Percentiles rank a stretch among this genome's conserved stretches.
These are phyloP conservation scores for Noctua pronuba DNA, from an alignment of 2,888 invertebrate genomes.

Conservation along the genomic window DNA sequence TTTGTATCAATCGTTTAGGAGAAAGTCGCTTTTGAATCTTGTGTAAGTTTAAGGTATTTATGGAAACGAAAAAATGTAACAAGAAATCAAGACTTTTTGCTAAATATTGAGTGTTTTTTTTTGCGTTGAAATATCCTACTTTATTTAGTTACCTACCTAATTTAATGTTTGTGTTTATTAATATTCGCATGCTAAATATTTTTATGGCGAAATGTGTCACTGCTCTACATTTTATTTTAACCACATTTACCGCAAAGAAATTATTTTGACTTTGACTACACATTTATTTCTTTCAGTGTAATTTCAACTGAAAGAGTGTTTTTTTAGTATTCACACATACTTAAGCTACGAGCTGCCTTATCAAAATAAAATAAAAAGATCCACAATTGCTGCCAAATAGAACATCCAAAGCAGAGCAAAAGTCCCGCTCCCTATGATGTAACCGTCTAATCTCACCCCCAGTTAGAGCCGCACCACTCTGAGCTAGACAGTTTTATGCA, in stretches of 20 bases:
- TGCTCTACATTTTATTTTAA: too few relatives aligned
- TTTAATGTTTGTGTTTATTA: too few relatives aligned
- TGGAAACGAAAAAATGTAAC: neutral
- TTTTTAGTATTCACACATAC: neutral
- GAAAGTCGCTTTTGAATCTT: neutral
- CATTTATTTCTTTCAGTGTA: neutral
- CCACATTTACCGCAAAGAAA: too few relatives aligned
- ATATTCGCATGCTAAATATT: too few relatives aligned
- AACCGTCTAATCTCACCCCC: slow-evolving; percentile 12
- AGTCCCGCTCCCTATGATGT: neutral
- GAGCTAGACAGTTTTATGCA: slow-evolving; percentile 25
- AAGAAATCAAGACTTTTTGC: neutral
- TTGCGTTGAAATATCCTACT: too few relatives aligned
- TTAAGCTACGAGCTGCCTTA: neutral
- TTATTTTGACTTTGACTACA: too few relatives aligned
- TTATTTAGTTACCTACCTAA: too few relatives aligned
- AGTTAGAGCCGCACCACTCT: neutral
- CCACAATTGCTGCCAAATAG: neutral
- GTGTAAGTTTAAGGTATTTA: neutral
- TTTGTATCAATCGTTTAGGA: neutral
- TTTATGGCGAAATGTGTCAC: too few relatives aligned
- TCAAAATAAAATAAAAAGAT: neutral
- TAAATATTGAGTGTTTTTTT: neutral
- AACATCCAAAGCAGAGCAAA: neutral
- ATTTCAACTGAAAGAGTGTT: neutral